Percentiles rank a stretch among this genome's conserved stretches.
Conservation (phyloP, 2,113 vertebrate species). For the Galeopterus variegatus region DNA sequence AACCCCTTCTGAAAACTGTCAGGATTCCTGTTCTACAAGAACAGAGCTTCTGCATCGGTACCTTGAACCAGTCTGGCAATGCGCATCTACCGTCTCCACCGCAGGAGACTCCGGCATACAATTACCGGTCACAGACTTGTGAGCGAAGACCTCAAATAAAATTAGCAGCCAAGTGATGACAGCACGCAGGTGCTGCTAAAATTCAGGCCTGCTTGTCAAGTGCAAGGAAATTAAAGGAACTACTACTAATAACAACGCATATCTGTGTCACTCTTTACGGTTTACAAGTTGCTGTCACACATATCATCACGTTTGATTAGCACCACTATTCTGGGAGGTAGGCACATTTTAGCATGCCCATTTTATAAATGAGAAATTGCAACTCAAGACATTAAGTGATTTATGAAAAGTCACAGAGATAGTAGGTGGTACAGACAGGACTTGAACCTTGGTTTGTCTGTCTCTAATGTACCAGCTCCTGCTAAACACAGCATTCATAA, state of each 20-base stretch:
- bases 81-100: background rate
- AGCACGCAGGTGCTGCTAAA: constrained; percentile 27
- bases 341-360: background rate
- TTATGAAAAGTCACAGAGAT: background rate
- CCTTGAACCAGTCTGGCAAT: rapidly evolving
- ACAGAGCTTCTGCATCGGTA: background rate
- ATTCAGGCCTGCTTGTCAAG: constrained; percentile 47
- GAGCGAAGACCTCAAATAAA: background rate
- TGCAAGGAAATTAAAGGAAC: constrained; percentile 31
- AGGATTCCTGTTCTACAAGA: background rate
- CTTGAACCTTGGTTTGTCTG: background rate
- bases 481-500: background rate
- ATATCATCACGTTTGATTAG: constrained; percentile 44
- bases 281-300: constrained; percentile 36
- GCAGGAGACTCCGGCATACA: background rate
- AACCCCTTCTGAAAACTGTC: background rate
- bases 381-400: background rate
- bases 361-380: constrained; percentile 16
- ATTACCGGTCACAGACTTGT: background rate
- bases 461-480: background rate
- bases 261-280: background rate
- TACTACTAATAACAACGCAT: background rate
- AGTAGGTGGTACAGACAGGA: background rate
- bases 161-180: constrained; percentile 22
- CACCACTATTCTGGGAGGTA: background rate